phyloP scores from a whole-genome alignment of 2,888 invertebrate genomes.

The Eupelmus urozonus region DNA sequence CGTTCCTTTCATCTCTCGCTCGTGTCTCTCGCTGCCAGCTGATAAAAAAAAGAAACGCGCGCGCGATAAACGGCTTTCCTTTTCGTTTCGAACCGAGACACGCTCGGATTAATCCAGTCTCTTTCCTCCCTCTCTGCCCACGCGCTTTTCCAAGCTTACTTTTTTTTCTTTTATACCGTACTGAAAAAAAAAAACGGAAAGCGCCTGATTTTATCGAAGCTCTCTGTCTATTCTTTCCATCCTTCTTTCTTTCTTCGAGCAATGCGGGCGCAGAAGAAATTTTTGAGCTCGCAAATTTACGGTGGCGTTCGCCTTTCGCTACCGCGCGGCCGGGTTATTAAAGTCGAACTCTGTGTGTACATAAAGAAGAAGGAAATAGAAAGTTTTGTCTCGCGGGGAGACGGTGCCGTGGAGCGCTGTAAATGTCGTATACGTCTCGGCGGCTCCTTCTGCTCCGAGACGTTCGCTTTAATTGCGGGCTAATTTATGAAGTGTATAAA shows the following conservation, averaged over 20 bases:
- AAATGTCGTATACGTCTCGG: conserved; percentile 8
- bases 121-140: background rate
- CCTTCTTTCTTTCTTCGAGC: background rate
- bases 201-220: conserved; percentile 1
- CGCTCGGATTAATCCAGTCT: background rate
- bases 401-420: conserved; percentile 2
- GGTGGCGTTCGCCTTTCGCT: conserved; percentile 33
- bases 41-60: conserved; percentile 9
- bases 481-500: conserved; percentile 19
- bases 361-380: conserved; percentile 49
- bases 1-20: conserved; percentile 13
- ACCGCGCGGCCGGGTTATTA: conserved; percentile 22
- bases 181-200: background rate
- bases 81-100: conserved; percentile 13
- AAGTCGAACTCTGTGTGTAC: conserved; percentile 26
- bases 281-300: conserved; percentile 18
- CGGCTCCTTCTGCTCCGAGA: background rate
- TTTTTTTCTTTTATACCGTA: background rate
- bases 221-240: background rate
- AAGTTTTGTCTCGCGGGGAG: conserved; percentile 34
- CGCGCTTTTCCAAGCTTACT: background rate
- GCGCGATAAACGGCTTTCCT: conserved; percentile 19
- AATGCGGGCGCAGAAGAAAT: no score
- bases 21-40: background rate
- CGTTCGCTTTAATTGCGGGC: conserved; percentile 10